Percentiles rank a stretch among this genome's conserved stretches.
phyloP scores from a whole-genome alignment of 2,888 invertebrate species.

The Octonoba sinensis region DNA sequence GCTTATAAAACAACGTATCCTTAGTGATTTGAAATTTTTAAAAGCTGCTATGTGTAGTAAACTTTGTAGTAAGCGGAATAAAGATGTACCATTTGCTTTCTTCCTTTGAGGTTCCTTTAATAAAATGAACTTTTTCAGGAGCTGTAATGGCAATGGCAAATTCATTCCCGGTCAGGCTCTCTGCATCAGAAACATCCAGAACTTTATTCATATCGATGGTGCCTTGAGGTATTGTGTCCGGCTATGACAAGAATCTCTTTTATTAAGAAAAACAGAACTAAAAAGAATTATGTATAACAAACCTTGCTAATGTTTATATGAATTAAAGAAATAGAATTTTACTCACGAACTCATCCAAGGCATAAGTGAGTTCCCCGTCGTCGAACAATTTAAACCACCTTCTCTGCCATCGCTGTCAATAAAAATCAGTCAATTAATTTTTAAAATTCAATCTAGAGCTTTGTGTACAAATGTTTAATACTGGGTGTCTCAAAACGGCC shows the following conservation, averaged over 20 bases:
- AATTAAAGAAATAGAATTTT: neutral
- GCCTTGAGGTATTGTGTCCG: constrained; percentile 96
- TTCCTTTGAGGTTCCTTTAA: constrained; percentile 91
- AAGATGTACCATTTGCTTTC: constrained; percentile 83
- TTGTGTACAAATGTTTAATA: too few species aligned
- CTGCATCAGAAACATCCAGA: constrained; percentile 92
- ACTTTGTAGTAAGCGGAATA: neutral
- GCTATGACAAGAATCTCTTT: constrained; percentile 75
- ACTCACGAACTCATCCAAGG: constrained; percentile 98
- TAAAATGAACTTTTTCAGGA: constrained; percentile 90
- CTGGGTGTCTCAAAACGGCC: too few species aligned
- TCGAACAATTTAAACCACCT: constrained; percentile 98
- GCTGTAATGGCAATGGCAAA: constrained; percentile 91
- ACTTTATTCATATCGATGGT: constrained; percentile 97
- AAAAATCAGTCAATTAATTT: too few species aligned
- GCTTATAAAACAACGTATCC: too few species aligned
- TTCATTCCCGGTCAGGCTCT: constrained; percentile 91
- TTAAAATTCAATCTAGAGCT: too few species aligned
- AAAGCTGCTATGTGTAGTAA: too few species aligned
- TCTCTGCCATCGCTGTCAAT: constrained; percentile 96
- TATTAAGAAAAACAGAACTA: too few species aligned
- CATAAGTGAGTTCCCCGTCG: constrained; percentile 96
- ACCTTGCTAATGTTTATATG: too few species aligned
- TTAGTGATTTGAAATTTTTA: too few species aligned
- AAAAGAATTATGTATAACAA: too few species aligned